These are phyloP conservation scores for Lingula anatina DNA, from an alignment of 2,888 invertebrate species.

Conservation along the genomic window DNA sequence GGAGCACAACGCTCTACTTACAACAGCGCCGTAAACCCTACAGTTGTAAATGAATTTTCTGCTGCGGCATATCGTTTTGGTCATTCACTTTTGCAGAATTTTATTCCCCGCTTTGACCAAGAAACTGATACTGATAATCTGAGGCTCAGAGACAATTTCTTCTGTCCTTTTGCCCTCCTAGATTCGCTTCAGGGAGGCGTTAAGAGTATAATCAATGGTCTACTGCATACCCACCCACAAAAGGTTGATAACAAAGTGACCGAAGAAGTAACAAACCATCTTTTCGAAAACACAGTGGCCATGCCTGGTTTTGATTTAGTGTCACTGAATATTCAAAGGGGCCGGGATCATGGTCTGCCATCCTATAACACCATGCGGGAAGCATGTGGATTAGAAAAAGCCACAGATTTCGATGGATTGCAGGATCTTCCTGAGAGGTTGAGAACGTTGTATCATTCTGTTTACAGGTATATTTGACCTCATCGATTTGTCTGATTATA, in stretches of 20 bases:
- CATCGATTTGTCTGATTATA: too few relatives aligned
- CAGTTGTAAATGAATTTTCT: conserved; percentile 34
- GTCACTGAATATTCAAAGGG: conserved; percentile 1
- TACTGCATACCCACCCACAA: not conserved
- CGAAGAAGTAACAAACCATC: conserved; percentile 1
- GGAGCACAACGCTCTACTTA: conserved; percentile 66
- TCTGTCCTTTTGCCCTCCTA: not conserved
- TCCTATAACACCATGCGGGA: conserved; percentile 12
- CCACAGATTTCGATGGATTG: conserved; percentile 6
- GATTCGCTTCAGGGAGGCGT: not conserved
- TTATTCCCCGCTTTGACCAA: not conserved
- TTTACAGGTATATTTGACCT: too few relatives aligned
- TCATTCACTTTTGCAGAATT: too few relatives aligned
- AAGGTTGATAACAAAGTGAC: not conserved
- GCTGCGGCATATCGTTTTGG: conserved; percentile 43
- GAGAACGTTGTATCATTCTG: too few relatives aligned
- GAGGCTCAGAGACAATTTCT: conserved; percentile 1
- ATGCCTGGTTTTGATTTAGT: not conserved
- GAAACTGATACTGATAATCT: not conserved
- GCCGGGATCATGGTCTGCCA: conserved; percentile 2
- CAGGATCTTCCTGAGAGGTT: too few relatives aligned
- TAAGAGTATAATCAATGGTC: not conserved
- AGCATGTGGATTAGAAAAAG: conserved; percentile 49
- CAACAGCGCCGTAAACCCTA: conserved; percentile 19
- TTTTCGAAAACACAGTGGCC: not conserved